A percentile compares a stretch with the other conserved stretches of the same genome.
phyloP scores from a whole-genome alignment of 2,113 vertebrate genomes.

The Bos javanicus region DNA sequence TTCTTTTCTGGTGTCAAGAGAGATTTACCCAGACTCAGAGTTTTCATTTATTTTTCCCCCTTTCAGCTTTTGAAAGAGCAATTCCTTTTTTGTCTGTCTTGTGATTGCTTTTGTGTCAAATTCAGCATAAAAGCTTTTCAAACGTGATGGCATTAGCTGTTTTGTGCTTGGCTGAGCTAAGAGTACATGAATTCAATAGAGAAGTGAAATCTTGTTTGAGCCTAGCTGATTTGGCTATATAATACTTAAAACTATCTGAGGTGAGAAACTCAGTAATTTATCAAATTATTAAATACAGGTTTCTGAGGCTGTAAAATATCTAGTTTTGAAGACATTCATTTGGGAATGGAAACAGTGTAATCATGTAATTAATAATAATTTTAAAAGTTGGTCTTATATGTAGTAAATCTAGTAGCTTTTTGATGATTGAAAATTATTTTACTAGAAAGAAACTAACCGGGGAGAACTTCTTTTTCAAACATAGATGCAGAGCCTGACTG shows the following conservation, averaged over 20 bases:
- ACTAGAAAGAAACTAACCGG: background rate
- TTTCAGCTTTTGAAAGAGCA: constrained; percentile 65
- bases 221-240: constrained; percentile 71
- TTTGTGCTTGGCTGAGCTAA: constrained; percentile 78
- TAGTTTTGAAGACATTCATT: constrained; percentile 59
- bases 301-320: constrained; percentile 56
- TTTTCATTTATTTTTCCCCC: background rate
- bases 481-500: background rate
- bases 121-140: constrained; percentile 76
- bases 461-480: background rate
- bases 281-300: constrained; percentile 66
- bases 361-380: constrained; percentile 38
- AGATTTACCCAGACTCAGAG: constrained; percentile 42
- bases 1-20: constrained; percentile 53
- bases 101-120: constrained; percentile 79
- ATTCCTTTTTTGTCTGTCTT: constrained; percentile 68
- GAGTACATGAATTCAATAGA: constrained; percentile 73
- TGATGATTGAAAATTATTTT: constrained; percentile 23
- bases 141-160: constrained; percentile 74
- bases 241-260: constrained; percentile 60
- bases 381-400: background rate
- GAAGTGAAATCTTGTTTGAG: constrained; percentile 65
- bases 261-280: constrained; percentile 67
- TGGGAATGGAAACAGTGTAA: constrained; percentile 34
- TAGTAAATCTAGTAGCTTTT: background rate